phyloP scores from a whole-genome alignment of 2,797 vertebrate genomes.

The Eutrigla gurnardus region DNA sequence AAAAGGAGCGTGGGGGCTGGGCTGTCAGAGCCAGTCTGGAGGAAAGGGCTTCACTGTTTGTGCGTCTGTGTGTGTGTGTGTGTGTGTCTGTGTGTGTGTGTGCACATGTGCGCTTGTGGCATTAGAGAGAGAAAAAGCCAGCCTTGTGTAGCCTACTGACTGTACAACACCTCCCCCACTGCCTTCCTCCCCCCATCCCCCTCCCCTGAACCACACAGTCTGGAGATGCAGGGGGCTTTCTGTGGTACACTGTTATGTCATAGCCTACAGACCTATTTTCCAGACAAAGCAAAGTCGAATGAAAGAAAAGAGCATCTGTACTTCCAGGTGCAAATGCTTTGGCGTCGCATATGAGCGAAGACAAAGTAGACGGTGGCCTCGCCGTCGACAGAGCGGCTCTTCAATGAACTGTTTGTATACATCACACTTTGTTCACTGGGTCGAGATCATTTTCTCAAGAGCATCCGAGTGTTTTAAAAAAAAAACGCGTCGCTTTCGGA shows the following conservation, averaged over 20 bases:
- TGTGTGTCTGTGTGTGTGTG: conserved; percentile 11
- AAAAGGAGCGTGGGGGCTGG: conserved; percentile 43
- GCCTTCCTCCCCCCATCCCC: conserved; percentile 54
- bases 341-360: conserved; percentile 3
- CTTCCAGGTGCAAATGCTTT: conserved; percentile 32
- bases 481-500: conserved; percentile 36
- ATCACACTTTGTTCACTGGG: background rate
- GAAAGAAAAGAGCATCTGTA: conserved; percentile 23
- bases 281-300: conserved; percentile 62
- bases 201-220: conserved; percentile 59
- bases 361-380: background rate
- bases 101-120: conserved; percentile 46
- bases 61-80: conserved; percentile 23
- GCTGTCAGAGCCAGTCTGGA: conserved; percentile 41
- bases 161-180: conserved; percentile 72
- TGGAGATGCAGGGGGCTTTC: conserved; percentile 68
- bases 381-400: background rate
- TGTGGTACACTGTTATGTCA: conserved; percentile 81
- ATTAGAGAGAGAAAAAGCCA: conserved; percentile 51
- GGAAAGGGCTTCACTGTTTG: conserved; percentile 44
- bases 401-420: background rate
- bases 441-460: conserved; percentile 2
- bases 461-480: conserved; percentile 12
- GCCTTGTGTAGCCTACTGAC: conserved; percentile 68
- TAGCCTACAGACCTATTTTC: conserved; percentile 72